phyloP scores from a whole-genome alignment of 2,797 vertebrate species.

The Microcaecilia unicolor region DNA sequence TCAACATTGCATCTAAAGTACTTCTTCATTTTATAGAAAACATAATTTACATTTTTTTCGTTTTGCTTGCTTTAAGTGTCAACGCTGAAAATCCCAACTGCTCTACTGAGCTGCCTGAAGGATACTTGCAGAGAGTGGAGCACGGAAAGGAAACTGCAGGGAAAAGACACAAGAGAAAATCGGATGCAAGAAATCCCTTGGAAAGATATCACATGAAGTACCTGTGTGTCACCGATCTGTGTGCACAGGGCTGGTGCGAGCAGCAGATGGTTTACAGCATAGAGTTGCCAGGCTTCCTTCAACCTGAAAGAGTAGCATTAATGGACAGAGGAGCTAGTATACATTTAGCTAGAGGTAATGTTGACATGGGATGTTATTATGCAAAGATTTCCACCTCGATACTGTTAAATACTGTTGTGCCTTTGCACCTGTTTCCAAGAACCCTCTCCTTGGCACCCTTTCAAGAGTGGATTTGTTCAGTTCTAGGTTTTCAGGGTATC shows the following conservation, averaged over 20 bases:
- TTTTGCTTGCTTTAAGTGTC: not conserved
- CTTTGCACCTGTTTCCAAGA: no score
- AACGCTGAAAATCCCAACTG: not conserved
- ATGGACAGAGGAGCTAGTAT: slow-evolving; percentile 46
- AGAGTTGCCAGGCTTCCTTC: slow-evolving; percentile 28
- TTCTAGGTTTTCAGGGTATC: no score
- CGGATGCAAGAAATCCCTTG: slow-evolving; percentile 28
- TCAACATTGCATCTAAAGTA: no score
- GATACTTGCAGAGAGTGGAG: slow-evolving; percentile 1
- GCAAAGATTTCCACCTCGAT: no score
- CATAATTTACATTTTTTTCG: not conserved
- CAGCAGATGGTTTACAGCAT: slow-evolving; percentile 46
- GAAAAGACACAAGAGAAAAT: slow-evolving; percentile 13
- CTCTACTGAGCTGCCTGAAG: not conserved
- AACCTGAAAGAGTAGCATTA: slow-evolving; percentile 20
- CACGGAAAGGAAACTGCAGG: not conserved
- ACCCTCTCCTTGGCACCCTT: no score
- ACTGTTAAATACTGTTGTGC: no score
- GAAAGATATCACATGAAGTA: slow-evolving; percentile 39
- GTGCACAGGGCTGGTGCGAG: slow-evolving; percentile 61
- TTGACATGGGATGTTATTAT: not conserved
- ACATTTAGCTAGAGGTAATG: slow-evolving; percentile 51
- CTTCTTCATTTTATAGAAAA: no score
- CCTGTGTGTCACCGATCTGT: slow-evolving; percentile 50
- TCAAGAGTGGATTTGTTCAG: no score